Conservation (phyloP, 2,888 invertebrate genomes). For the Apamea epomidion region DNA sequence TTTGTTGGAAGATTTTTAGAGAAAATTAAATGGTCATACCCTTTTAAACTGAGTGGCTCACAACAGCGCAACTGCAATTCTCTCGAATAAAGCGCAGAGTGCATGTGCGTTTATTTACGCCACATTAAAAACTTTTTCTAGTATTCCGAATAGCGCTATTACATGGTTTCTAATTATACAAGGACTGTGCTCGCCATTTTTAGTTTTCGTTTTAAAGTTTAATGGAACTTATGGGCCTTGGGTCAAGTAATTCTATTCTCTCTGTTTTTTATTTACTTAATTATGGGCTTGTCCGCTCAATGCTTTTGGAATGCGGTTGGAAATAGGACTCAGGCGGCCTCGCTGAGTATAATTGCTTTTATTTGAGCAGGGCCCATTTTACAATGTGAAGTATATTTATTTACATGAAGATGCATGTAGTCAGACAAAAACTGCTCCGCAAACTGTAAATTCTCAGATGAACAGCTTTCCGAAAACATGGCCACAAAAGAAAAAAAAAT, state of each 20-base stretch:
- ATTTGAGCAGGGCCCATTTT: background rate
- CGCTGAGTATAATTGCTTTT: background rate
- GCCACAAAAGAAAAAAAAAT: background rate
- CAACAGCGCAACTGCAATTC: conserved; percentile 70
- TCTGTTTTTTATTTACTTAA: conserved; percentile 13
- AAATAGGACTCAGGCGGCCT: background rate
- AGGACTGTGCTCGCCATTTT: conserved; percentile 44
- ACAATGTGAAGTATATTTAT: background rate
- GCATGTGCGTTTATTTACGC: conserved; percentile 65
- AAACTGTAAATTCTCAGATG: background rate
- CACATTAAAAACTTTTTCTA: conserved; percentile 59
- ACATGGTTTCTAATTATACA: conserved; percentile 61
- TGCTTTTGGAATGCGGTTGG: background rate
- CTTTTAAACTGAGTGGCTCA: conserved; percentile 69
- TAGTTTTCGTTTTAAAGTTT: conserved; percentile 42
- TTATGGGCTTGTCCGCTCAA: background rate
- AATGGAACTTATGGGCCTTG: conserved; percentile 38
- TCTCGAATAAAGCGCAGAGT: conserved; percentile 62
- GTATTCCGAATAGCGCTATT: conserved; percentile 51
- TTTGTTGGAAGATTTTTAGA: conserved; percentile 67
- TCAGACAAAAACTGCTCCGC: background rate
- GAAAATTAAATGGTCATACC: conserved; percentile 70
- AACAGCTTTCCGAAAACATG: background rate
- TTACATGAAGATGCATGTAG: background rate
- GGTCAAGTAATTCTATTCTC: conserved; percentile 6